Conservation (phyloP, 2,113 vertebrate species). For the Sinocyclocheilus rhinocerous region DNA sequence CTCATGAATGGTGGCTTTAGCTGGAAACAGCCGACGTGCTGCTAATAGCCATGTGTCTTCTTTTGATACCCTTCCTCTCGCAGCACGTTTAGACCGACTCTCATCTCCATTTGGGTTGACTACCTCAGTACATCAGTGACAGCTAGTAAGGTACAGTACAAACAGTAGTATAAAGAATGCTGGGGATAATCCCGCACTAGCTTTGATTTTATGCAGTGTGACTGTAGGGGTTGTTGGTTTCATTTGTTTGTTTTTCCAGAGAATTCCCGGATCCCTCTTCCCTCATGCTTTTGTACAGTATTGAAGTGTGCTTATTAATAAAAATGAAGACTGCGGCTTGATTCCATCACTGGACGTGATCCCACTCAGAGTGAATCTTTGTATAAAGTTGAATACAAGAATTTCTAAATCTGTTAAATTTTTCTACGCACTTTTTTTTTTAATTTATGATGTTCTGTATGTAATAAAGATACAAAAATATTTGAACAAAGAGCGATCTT, state of each 20-base stretch:
- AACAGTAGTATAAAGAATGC: constrained; percentile 21
- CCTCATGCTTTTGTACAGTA: constrained; percentile 47
- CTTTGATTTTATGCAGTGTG: constrained; percentile 51
- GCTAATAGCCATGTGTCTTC: constrained; percentile 1
- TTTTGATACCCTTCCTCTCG: constrained; percentile 4
- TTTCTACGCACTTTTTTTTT: constrained; percentile 80
- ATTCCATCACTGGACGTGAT: constrained; percentile 53
- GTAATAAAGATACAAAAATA: constrained; percentile 79
- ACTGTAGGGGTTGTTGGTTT: constrained; percentile 29
- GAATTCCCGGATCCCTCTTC: constrained; percentile 31
- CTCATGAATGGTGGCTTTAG: not conserved
- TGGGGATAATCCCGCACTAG: constrained; percentile 27
- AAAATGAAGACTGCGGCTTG: constrained; percentile 41
- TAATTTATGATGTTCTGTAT: constrained; percentile 84
- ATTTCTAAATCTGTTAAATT: constrained; percentile 84
- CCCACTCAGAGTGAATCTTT: constrained; percentile 61
- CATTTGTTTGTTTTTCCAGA: constrained; percentile 6
- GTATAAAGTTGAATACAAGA: constrained; percentile 89
- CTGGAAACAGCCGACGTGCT: not conserved
- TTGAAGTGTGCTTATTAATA: constrained; percentile 37
- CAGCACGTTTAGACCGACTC: constrained; percentile 31
- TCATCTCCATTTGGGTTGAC: constrained; percentile 57
- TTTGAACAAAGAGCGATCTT: constrained; percentile 56
- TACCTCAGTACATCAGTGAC: constrained; percentile 67
- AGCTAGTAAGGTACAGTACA: constrained; percentile 46